A percentile compares a stretch with the other conserved stretches of the same genome.
Evolutionary conservation across 2,888 invertebrate genomes (phyloP).

Genomic region (Troilus luridus): DNA sequence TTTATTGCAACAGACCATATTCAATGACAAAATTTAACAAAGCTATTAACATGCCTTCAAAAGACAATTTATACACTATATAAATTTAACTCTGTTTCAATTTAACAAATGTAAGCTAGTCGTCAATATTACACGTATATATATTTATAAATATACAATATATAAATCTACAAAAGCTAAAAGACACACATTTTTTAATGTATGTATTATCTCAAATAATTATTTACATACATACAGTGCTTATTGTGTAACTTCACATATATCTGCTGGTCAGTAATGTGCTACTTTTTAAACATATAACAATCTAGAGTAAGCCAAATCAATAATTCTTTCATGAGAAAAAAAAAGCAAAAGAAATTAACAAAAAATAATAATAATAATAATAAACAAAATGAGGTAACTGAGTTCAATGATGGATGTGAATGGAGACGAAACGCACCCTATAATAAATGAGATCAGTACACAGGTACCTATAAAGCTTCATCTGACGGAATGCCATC

Average conservation of each 20-base stretch:
- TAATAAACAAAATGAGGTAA: conserved; percentile 42
- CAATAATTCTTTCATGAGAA: neutral
- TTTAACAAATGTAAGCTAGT: conserved; percentile 51
- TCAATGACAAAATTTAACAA: conserved; percentile 52
- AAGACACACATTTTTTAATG: conserved; percentile 57
- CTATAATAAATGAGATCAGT: conserved; percentile 52
- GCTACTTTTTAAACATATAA: conserved; percentile 35
- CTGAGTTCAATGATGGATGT: conserved; percentile 47
- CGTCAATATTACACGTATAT: conserved; percentile 39
- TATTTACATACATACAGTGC: conserved; percentile 57
- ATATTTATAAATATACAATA: conserved; percentile 56
- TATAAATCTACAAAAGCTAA: conserved; percentile 59
- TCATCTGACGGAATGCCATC: conserved; percentile 51
- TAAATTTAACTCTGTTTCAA: conserved; percentile 50
- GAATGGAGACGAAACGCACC: conserved; percentile 11
- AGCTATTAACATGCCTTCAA: conserved; percentile 51
- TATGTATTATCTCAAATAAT: conserved; percentile 54
- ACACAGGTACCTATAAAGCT: conserved; percentile 28
- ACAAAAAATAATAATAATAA: neutral
- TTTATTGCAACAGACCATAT: conserved; percentile 53
- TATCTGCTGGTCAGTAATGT: conserved; percentile 36
- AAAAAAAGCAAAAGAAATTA: conserved; percentile 8
- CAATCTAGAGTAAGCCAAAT: conserved; percentile 39
- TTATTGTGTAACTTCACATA: conserved; percentile 22
- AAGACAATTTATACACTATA: conserved; percentile 48